phyloP scores from a whole-genome alignment of 1,140 invertebrate genomes.

The Ceratina calcarata region DNA sequence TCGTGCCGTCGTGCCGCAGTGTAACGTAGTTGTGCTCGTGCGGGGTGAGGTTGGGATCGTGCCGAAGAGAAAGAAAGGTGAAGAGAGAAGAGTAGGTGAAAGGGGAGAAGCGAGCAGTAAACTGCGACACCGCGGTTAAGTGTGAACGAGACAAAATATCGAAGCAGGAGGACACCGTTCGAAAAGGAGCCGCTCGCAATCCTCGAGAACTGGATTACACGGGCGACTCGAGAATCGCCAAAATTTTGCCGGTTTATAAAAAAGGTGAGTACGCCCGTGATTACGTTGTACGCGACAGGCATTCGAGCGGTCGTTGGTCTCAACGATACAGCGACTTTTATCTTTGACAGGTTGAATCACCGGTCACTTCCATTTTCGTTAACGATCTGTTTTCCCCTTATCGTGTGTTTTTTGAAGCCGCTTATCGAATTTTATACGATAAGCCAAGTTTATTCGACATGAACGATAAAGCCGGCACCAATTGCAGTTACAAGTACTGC shows the following conservation, averaged over 20 bases:
- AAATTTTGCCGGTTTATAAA: constrained; percentile 73
- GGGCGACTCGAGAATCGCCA: constrained; percentile 68
- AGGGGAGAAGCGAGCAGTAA: constrained; percentile 44
- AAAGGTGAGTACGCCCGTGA: constrained; percentile 63
- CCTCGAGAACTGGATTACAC: constrained; percentile 74
- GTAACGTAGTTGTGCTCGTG: constrained; percentile 32
- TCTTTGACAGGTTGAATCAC: constrained; percentile 17
- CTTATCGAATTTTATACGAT: constrained; percentile 31
- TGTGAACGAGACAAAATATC: constrained; percentile 51
- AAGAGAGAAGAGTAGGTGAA: constrained; percentile 22
- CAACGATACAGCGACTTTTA: neutral
- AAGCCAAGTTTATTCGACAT: constrained; percentile 3
- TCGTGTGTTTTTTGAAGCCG: constrained; percentile 13
- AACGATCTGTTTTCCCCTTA: constrained; percentile 30
- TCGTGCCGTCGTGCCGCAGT: constrained; percentile 1
- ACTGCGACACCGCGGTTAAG: constrained; percentile 37
- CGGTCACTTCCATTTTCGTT: neutral
- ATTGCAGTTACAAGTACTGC: neutral
- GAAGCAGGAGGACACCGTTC: constrained; percentile 29
- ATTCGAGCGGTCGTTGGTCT: constrained; percentile 12
- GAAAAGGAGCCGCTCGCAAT: constrained; percentile 34
- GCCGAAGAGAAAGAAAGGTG: constrained; percentile 37
- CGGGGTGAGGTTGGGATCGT: constrained; percentile 52
- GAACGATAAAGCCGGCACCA: constrained; percentile 5
- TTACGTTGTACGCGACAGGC: no score